Conservation (phyloP, 2,888 invertebrate species). For the Drosophila meridionalis region DNA sequence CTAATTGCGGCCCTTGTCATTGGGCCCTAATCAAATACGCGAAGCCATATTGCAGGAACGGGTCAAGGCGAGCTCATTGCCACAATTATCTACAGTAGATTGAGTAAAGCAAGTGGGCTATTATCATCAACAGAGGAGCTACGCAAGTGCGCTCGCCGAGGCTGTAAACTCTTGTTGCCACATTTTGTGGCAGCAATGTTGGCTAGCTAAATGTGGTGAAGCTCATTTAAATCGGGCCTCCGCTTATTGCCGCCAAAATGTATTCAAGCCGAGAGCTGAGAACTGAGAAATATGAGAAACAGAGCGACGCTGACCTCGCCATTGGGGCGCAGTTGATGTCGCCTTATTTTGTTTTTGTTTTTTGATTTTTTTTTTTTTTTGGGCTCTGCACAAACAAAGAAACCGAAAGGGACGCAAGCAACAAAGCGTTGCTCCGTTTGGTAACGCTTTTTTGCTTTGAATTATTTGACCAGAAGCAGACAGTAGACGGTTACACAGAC, state of each 20-base stretch:
- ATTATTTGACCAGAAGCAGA: constrained; percentile 78
- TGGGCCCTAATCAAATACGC: constrained; percentile 17
- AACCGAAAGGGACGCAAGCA: constrained; percentile 66
- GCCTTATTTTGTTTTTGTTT: constrained; percentile 2
- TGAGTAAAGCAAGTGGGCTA: constrained; percentile 39
- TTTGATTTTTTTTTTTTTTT: background rate
- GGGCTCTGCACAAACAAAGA: constrained; percentile 63
- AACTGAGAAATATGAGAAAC: constrained; percentile 14
- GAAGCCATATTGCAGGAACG: constrained; percentile 40
- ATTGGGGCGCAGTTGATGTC: constrained; percentile 16
- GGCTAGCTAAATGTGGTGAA: constrained; percentile 24
- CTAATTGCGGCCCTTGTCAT: background rate
- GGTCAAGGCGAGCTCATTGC: constrained; percentile 44
- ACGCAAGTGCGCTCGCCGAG: constrained; percentile 26
- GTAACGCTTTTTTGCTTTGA: constrained; percentile 57
- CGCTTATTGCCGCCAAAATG: constrained; percentile 55
- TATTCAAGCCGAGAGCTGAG: constrained; percentile 11
- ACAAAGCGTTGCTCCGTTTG: constrained; percentile 56
- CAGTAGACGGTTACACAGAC: constrained; percentile 79
- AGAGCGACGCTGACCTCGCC: constrained; percentile 44
- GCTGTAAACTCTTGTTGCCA: constrained; percentile 36
- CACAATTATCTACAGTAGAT: constrained; percentile 59
- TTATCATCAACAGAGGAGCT: background rate
- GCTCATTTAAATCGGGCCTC: constrained; percentile 21
- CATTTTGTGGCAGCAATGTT: constrained; percentile 57